phyloP scores from a whole-genome alignment of 2,797 vertebrate species.

The Acomys russatus region DNA sequence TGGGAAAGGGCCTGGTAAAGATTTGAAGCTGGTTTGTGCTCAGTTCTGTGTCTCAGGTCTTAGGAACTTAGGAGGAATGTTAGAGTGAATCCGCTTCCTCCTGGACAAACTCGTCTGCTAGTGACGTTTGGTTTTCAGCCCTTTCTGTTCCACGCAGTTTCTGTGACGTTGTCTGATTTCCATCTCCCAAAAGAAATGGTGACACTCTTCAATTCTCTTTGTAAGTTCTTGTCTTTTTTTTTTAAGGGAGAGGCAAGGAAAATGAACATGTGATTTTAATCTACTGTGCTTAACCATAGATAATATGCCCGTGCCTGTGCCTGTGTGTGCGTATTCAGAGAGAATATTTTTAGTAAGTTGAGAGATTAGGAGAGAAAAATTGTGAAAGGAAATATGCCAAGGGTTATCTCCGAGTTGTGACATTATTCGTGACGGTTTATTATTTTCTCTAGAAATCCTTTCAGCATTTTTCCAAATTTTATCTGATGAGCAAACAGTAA shows the following conservation, averaged over 20 bases:
- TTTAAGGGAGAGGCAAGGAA: background rate
- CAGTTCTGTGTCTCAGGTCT: background rate
- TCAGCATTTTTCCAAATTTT: constrained; percentile 27
- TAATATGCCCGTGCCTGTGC: background rate
- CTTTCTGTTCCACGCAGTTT: background rate
- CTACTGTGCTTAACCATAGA: background rate
- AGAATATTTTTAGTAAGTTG: background rate
- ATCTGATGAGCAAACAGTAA: background rate
- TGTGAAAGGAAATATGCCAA: background rate
- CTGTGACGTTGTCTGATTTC: background rate
- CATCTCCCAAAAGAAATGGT: background rate
- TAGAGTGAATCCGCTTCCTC: background rate
- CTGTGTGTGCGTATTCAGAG: background rate
- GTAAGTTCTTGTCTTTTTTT: background rate
- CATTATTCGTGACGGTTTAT: background rate
- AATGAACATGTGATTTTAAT: background rate
- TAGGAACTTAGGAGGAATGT: background rate
- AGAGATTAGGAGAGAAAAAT: constrained; percentile 14
- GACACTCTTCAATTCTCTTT: background rate
- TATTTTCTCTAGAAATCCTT: constrained; percentile 29
- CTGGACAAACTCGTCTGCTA: background rate
- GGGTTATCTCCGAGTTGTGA: background rate
- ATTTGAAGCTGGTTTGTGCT: background rate
- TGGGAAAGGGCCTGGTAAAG: background rate
- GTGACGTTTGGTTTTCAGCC: background rate